Evolutionary conservation across 2,888 invertebrate genomes (phyloP).

Genomic region (Alsophila aescularia): DNA sequence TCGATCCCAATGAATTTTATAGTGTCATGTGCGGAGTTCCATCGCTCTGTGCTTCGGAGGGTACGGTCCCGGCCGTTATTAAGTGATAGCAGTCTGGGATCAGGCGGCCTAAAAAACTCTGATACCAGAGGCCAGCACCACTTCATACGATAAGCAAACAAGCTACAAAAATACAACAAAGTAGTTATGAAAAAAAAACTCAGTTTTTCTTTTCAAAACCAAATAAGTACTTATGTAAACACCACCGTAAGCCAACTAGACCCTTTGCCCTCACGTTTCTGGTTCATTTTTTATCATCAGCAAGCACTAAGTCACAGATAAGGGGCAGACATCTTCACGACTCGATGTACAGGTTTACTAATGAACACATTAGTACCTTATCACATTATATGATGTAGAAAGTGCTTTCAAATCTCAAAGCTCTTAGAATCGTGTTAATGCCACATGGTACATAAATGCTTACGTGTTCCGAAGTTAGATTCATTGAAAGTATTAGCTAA

Average conservation of each 20-base stretch:
- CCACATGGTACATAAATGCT: not conserved
- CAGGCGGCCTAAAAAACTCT: too few relatives aligned
- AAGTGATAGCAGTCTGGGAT: too few relatives aligned
- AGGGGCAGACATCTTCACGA: slow-evolving; percentile 8
- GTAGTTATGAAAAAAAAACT: too few relatives aligned
- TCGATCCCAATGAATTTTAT: too few relatives aligned
- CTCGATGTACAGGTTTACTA: not conserved
- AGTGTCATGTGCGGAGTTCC: too few relatives aligned
- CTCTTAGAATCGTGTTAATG: not conserved
- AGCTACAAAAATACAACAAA: too few relatives aligned
- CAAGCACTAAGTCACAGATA: slow-evolving; percentile 4
- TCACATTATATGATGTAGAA: not conserved
- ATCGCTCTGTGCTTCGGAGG: too few relatives aligned
- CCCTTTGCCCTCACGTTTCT: not conserved
- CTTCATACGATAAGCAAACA: too few relatives aligned
- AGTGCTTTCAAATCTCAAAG: not conserved
- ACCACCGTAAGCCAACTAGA: not conserved
- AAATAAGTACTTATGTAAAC: not conserved
- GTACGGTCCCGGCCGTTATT: too few relatives aligned
- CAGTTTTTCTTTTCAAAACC: not conserved
- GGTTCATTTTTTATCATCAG: slow-evolving; percentile 1
- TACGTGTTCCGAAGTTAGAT: not conserved
- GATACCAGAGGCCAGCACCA: too few relatives aligned
- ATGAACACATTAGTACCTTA: slow-evolving; percentile 9
- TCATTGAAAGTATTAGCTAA: not conserved